Evolutionary conservation across 2,113 vertebrate genomes (phyloP).

Genomic region (Chitala chitala): DNA sequence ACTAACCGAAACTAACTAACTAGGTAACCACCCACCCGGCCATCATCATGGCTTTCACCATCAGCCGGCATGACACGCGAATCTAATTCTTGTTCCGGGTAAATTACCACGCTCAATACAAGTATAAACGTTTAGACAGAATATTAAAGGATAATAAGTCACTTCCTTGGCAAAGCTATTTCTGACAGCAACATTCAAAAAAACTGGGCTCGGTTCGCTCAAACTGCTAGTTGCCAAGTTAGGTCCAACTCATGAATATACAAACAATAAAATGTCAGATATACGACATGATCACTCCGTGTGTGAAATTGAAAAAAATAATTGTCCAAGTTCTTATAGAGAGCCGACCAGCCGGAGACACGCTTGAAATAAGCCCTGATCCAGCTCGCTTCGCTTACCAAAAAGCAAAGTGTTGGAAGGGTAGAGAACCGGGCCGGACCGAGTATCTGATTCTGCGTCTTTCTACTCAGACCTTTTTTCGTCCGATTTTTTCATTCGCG

Average conservation of each 20-base stretch:
- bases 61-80: conserved; percentile 17
- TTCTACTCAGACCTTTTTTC: conserved; percentile 15
- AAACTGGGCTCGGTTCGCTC: too few relatives aligned
- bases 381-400: conserved; percentile 22
- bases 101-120: neutral
- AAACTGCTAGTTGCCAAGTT: too few relatives aligned
- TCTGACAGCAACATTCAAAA: too few relatives aligned
- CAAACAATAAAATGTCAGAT: too few relatives aligned
- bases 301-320: neutral
- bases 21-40: too few relatives aligned
- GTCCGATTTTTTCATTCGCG: conserved; percentile 25
- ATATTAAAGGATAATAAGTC: too few relatives aligned
- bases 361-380: too few relatives aligned
- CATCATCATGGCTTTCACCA: neutral
- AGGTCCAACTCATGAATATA: too few relatives aligned
- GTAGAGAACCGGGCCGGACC: conserved; percentile 9
- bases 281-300: too few relatives aligned
- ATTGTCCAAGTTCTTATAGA: neutral
- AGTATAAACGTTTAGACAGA: neutral
- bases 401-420: conserved; percentile 9
- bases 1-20: neutral
- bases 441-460: conserved; percentile 13
- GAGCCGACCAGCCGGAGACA: neutral
- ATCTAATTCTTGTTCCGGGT: neutral
- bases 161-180: too few relatives aligned